These are phyloP conservation scores for Haliaeetus leucogaster DNA, from an alignment of 2,113 vertebrate genomes.

Conservation along the genomic window DNA sequence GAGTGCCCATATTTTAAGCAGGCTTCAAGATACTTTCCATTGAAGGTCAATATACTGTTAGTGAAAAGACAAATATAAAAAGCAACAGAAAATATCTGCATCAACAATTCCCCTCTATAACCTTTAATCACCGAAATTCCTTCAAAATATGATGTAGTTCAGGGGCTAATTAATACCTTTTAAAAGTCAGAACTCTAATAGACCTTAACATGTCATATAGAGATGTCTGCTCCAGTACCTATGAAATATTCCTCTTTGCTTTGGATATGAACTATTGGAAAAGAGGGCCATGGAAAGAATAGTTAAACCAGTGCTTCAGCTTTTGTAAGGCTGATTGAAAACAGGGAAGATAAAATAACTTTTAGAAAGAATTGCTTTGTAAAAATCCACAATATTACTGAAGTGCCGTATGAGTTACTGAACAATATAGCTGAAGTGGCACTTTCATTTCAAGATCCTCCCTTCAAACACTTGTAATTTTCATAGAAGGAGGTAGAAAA, in stretches of 20 bases:
- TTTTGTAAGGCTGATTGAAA: not conserved
- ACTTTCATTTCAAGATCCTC: not conserved
- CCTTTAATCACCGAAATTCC: not conserved
- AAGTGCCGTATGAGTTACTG: not conserved
- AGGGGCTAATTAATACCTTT: not conserved
- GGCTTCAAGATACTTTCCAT: not conserved
- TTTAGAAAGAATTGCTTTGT: not conserved
- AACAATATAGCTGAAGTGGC: not conserved
- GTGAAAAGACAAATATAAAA: not conserved
- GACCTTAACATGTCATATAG: not conserved
- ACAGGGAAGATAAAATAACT: not conserved
- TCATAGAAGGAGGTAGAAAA: not conserved
- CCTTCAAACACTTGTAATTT: conserved; percentile 4
- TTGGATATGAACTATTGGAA: not conserved
- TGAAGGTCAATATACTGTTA: not conserved
- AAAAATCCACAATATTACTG: not conserved
- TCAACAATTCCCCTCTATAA: not conserved
- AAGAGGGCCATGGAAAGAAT: not conserved
- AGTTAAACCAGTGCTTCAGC: not conserved
- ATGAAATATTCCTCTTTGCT: not conserved
- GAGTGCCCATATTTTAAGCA: not conserved
- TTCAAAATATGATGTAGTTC: not conserved
- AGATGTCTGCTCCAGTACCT: not conserved
- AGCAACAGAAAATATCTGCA: not conserved
- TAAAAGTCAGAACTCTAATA: not conserved